Evolutionary conservation across 2,797 vertebrate species (phyloP).

Genomic region (Bryconaethiops microstoma): DNA sequence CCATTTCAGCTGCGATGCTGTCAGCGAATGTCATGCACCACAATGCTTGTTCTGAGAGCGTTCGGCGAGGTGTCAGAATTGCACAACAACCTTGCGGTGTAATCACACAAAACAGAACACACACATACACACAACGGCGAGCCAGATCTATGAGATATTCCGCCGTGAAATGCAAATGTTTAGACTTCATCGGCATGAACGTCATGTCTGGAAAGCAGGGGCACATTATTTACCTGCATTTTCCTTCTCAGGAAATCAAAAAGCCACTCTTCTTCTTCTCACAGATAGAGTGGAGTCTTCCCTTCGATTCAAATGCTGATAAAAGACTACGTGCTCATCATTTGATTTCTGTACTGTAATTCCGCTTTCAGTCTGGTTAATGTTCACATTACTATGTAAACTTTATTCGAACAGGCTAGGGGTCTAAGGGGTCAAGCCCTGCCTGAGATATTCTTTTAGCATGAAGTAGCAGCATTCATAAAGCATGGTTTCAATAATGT

Average conservation of each 20-base stretch:
- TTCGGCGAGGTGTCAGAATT: slow-evolving; percentile 65
- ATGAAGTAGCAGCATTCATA: too few species aligned
- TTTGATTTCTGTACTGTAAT: neutral
- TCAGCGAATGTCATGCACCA: slow-evolving; percentile 63
- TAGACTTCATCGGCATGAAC: neutral
- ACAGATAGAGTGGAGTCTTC: neutral
- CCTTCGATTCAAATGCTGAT: neutral
- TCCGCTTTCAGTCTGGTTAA: too few species aligned
- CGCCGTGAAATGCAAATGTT: neutral
- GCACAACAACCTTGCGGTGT: slow-evolving; percentile 52
- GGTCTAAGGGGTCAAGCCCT: too few species aligned
- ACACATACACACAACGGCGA: neutral
- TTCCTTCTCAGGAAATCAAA: neutral
- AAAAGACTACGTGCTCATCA: neutral
- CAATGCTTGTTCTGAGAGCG: slow-evolving; percentile 63
- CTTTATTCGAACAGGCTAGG: too few species aligned
- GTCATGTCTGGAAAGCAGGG: too few species aligned
- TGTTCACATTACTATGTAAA: too few species aligned
- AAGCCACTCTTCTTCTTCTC: neutral
- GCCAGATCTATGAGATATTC: neutral
- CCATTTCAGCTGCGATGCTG: slow-evolving; percentile 54
- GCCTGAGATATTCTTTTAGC: too few species aligned
- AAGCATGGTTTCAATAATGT: too few species aligned
- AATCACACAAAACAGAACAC: slow-evolving; percentile 8
- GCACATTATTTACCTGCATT: neutral